Conservation (phyloP, 2,888 invertebrate genomes). For the Unio pictorum region DNA sequence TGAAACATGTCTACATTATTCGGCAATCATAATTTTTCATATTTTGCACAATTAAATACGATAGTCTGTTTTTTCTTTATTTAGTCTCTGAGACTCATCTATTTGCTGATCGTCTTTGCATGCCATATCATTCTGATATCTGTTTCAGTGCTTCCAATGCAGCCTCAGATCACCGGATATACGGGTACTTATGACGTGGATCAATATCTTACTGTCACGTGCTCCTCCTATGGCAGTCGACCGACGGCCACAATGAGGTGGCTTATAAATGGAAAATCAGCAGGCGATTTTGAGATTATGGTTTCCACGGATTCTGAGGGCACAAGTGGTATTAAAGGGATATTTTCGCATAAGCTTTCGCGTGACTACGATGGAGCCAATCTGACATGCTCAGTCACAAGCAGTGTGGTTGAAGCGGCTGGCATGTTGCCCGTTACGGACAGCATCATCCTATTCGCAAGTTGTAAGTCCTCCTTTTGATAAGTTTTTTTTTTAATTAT, state of each 20-base stretch:
- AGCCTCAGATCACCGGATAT: constrained; percentile 18
- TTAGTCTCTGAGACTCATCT: too few species aligned
- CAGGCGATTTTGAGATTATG: constrained; percentile 20
- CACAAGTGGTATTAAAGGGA: constrained; percentile 18
- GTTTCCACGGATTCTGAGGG: constrained; percentile 20
- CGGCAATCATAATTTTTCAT: too few species aligned
- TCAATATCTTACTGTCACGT: constrained; percentile 7
- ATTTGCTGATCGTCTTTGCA: too few species aligned
- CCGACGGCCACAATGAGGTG: constrained; percentile 22
- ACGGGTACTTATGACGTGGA: constrained; percentile 26
- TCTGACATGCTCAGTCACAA: constrained; percentile 30
- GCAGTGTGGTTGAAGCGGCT: constrained; percentile 10
- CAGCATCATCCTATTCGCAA: constrained; percentile 14
- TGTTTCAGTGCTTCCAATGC: constrained; percentile 19
- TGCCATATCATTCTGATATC: too few species aligned
- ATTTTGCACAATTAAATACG: too few species aligned
- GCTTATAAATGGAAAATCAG: constrained; percentile 11
- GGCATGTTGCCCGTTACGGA: constrained; percentile 9
- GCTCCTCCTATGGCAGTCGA: constrained; percentile 18
- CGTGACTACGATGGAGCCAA: constrained; percentile 22
- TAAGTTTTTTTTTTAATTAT: too few species aligned
- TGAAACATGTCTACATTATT: too few species aligned
- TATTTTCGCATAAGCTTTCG: constrained; percentile 11
- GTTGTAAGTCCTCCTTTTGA: constrained; percentile 19
- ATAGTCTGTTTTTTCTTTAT: too few species aligned